Evolutionary conservation across 2,113 vertebrate species (phyloP).

Genomic region (Sphyrna mokarran): DNA sequence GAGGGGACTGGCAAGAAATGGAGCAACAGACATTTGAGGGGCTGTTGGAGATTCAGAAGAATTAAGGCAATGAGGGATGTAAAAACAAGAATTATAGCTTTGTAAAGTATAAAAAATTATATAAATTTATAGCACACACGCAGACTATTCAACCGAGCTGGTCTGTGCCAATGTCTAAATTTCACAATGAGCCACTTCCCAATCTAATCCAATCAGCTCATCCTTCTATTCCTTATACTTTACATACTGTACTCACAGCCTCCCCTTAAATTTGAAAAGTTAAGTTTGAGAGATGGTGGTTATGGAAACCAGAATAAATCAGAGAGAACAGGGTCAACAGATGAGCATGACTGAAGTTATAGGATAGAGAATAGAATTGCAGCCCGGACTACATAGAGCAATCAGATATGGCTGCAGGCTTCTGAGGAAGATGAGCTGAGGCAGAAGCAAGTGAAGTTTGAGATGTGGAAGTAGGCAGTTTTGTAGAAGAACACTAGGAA

Average conservation of each 20-base stretch:
- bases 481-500: neutral
- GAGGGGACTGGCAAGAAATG: neutral
- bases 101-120: neutral
- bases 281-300: neutral
- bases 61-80: neutral
- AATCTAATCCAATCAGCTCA: neutral
- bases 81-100: neutral
- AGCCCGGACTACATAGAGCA: neutral
- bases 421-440: neutral
- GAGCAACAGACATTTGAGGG: neutral
- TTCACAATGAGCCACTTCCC: neutral
- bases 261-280: neutral
- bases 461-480: neutral
- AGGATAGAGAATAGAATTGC: no score
- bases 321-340: neutral
- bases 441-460: neutral
- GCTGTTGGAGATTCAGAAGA: neutral
- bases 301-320: neutral
- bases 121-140: neutral
- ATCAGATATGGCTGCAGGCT: neutral
- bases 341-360: neutral
- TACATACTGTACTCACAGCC: neutral
- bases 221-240: neutral
- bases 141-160: neutral
- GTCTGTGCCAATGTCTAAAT: neutral